These are phyloP conservation scores for Mystacides longicornis DNA, from an alignment of 2,888 invertebrate species.

Conservation along the genomic window DNA sequence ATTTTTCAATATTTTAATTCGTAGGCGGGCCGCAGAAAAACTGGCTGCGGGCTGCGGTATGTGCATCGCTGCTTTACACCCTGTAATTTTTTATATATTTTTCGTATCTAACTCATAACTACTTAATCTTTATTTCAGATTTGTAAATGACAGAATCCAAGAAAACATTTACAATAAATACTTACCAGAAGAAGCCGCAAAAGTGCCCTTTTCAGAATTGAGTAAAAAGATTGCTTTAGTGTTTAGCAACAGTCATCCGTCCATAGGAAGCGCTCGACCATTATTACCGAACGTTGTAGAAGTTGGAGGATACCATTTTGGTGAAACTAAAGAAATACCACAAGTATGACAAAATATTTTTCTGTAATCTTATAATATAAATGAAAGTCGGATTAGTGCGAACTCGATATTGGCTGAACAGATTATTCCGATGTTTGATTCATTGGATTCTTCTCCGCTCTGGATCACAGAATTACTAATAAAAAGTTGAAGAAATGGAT, in stretches of 20 bases:
- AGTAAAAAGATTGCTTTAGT: slow-evolving; percentile 20
- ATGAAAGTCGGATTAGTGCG: too few relatives aligned
- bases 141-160: background rate
- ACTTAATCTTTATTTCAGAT: background rate
- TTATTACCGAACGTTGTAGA: slow-evolving; percentile 24
- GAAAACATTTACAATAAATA: slow-evolving; percentile 12
- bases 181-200: slow-evolving; percentile 20
- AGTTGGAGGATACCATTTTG: slow-evolving; percentile 27
- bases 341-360: slow-evolving; percentile 10
- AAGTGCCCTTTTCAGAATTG: slow-evolving; percentile 18
- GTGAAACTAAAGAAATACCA: slow-evolving; percentile 13
- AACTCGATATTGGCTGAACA: too few relatives aligned
- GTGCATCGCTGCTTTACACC: too few relatives aligned
- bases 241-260: slow-evolving; percentile 25
- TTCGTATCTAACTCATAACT: too few relatives aligned
- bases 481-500: too few relatives aligned
- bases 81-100: too few relatives aligned
- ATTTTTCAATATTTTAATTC: too few relatives aligned
- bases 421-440: too few relatives aligned
- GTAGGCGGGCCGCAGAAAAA: too few relatives aligned
- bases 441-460: too few relatives aligned
- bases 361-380: background rate
- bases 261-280: slow-evolving; percentile 22
- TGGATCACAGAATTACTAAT: too few relatives aligned
- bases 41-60: too few relatives aligned